Evolutionary conservation across 2,888 invertebrate genomes (phyloP).

Genomic region (Morpho helenor): DNA sequence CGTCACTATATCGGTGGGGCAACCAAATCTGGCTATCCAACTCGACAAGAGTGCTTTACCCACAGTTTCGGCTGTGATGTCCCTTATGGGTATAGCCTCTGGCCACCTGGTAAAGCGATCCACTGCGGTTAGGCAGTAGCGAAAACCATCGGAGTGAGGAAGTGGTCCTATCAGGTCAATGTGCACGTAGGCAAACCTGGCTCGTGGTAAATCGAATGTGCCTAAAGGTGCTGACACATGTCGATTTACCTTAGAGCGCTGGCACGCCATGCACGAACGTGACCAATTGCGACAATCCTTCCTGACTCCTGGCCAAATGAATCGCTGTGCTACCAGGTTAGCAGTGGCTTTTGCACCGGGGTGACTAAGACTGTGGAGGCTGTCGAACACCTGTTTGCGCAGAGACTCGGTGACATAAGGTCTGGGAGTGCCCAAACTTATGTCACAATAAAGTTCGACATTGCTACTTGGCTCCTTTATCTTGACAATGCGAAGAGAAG

Average conservation of each 20-base stretch:
- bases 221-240: conserved; percentile 23
- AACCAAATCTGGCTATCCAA: no score
- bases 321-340: conserved; percentile 36
- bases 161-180: no score
- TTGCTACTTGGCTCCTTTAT: neutral
- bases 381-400: neutral
- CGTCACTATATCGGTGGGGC: no score
- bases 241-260: conserved; percentile 38
- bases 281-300: conserved; percentile 41
- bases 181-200: no score
- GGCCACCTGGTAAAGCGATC: no score
- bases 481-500: neutral
- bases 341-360: conserved; percentile 10
- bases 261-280: conserved; percentile 38
- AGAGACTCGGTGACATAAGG: neutral
- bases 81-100: no score
- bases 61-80: no score
- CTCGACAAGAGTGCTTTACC: no score
- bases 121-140: no score
- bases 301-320: conserved; percentile 46
- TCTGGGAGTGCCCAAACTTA: neutral
- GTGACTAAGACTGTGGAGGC: no score
- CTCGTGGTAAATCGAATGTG: neutral
- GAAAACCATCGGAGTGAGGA: no score
- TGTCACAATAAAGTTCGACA: neutral